Conservation (phyloP, 2,797 vertebrate species). For the Poecilia wingei region DNA sequence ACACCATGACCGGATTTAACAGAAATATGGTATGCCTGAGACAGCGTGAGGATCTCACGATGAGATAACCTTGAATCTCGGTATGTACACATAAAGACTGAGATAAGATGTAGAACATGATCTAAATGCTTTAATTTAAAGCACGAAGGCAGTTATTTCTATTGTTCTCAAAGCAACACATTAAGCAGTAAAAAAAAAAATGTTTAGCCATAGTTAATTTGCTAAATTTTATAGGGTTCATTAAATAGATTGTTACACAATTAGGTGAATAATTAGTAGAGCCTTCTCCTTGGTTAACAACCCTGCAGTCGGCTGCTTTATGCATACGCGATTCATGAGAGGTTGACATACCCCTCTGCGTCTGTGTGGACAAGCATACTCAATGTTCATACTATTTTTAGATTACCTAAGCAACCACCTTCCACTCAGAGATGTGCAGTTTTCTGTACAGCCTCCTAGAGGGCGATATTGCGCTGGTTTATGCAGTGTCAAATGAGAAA, state of each 20-base stretch:
- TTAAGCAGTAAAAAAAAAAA: neutral
- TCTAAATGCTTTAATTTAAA: neutral
- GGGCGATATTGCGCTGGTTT: neutral
- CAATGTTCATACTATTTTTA: neutral
- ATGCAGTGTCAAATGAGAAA: neutral
- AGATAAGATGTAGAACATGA: neutral
- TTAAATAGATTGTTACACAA: neutral
- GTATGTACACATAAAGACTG: neutral
- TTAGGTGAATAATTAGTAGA: neutral
- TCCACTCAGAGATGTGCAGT: neutral
- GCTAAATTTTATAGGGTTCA: neutral
- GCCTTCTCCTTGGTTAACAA: neutral
- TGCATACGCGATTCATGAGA: neutral
- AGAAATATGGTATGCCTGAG: neutral
- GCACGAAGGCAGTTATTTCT: neutral
- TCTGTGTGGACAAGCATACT: neutral
- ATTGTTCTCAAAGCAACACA: neutral
- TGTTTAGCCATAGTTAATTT: neutral
- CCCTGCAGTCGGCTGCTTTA: neutral
- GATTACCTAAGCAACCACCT: neutral
- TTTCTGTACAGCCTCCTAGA: neutral
- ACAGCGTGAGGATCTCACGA: neutral
- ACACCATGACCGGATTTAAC: constrained; percentile 3
- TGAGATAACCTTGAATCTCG: neutral
- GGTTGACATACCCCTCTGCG: neutral